phyloP scores from a whole-genome alignment of 2,797 vertebrate species.

The Bryconaethiops microstoma region DNA sequence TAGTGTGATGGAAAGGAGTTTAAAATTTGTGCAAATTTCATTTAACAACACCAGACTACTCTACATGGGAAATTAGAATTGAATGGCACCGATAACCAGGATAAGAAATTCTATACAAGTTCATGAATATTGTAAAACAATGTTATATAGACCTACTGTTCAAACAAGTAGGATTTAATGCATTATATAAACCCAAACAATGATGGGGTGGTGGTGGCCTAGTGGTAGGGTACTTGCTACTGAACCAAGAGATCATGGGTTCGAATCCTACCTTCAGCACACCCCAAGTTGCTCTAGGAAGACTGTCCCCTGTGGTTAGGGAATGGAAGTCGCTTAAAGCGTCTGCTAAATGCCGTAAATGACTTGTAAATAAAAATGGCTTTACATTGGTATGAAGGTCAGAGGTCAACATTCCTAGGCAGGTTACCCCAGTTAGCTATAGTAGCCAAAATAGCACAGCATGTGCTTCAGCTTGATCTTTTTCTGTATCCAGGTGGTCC shows the following conservation, averaged over 20 bases:
- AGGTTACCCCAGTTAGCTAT: constrained; percentile 37
- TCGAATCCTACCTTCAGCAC: no score
- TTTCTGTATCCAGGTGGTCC: constrained; percentile 25
- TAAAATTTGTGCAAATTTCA: not conserved
- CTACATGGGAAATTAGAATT: not conserved
- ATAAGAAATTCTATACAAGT: not conserved
- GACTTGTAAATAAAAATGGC: no score
- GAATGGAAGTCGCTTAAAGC: no score
- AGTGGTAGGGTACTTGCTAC: no score
- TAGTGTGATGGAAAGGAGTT: no score
- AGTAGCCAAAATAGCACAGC: constrained; percentile 50
- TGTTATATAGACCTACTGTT: not conserved
- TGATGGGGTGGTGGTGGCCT: no score
- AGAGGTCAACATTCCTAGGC: constrained; percentile 41
- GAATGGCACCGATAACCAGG: not conserved
- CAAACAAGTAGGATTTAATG: not conserved
- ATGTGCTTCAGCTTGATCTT: constrained; percentile 46
- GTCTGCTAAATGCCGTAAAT: no score
- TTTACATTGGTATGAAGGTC: constrained; percentile 27
- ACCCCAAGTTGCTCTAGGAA: no score
- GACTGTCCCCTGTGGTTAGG: no score
- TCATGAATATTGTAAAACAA: not conserved
- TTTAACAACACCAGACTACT: not conserved
- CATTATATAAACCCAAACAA: not conserved
- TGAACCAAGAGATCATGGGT: no score